A percentile compares a stretch with the other conserved stretches of the same genome.
phyloP scores from a whole-genome alignment of 2,113 vertebrate genomes.

The Festucalex cinctus region DNA sequence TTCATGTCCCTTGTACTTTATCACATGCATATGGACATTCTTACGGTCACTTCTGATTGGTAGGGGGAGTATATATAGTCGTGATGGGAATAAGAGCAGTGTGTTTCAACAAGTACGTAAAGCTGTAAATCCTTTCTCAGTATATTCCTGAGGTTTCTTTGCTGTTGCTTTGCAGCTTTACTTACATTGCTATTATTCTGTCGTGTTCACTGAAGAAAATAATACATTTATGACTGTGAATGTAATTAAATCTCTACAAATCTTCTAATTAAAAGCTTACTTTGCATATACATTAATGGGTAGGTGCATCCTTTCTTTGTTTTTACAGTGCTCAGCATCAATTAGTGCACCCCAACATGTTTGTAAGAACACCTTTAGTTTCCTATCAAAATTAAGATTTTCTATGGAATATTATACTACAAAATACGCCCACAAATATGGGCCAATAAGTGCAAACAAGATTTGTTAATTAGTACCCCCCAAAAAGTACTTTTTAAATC shows the following conservation, averaged over 20 bases:
- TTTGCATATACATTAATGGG: conserved; percentile 40
- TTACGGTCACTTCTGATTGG: conserved; percentile 37
- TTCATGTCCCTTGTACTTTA: conserved; percentile 28
- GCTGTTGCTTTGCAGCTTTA: background rate
- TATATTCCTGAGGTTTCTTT: background rate
- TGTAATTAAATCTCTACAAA: conserved; percentile 54
- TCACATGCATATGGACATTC: conserved; percentile 25
- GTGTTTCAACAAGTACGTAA: background rate
- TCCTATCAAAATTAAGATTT: no score
- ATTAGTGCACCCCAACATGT: no score
- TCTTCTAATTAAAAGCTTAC: conserved; percentile 40
- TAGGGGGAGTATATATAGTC: background rate
- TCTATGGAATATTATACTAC: no score
- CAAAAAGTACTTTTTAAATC: no score
- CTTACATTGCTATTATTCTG: background rate
- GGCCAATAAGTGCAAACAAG: no score
- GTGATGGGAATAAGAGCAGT: background rate
- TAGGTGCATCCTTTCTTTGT: background rate
- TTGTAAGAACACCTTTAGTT: no score
- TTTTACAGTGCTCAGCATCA: background rate
- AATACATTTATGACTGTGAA: conserved; percentile 62
- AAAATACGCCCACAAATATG: no score
- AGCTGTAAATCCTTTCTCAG: background rate
- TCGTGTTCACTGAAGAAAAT: background rate
- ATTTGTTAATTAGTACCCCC: no score